phyloP scores from a whole-genome alignment of 2,113 vertebrate genomes.

The Corythaeola cristata region DNA sequence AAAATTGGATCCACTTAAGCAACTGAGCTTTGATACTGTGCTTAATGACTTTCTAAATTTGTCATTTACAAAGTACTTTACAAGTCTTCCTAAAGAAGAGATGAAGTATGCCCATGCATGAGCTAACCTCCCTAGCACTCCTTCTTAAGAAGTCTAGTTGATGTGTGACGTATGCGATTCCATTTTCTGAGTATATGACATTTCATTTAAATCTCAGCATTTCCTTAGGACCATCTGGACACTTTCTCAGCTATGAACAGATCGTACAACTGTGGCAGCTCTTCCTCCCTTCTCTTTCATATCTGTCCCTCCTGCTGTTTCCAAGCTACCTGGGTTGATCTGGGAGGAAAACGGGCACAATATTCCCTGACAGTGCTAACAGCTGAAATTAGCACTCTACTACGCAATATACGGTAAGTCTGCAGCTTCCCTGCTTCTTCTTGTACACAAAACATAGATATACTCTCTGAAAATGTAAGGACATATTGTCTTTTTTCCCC shows the following conservation, averaged over 20 bases:
- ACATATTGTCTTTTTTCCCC: fast-evolving
- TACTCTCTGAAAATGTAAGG: neutral
- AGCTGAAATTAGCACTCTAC: neutral
- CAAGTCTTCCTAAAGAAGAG: constrained; percentile 28
- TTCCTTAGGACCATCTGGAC: constrained; percentile 34
- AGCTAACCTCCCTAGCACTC: neutral
- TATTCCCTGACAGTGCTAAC: neutral
- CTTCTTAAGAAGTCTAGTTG: neutral
- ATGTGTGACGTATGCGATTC: neutral
- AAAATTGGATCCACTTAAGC: constrained; percentile 68
- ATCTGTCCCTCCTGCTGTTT: neutral
- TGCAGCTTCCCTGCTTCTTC: neutral
- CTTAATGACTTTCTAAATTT: constrained; percentile 68
- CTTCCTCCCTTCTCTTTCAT: neutral
- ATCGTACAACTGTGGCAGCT: neutral
- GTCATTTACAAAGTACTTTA: constrained; percentile 54
- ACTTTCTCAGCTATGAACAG: neutral
- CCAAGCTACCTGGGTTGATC: neutral
- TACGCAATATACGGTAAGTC: fast-evolving
- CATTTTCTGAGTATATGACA: constrained; percentile 18
- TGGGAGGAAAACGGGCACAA: neutral
- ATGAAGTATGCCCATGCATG: neutral
- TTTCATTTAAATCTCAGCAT: constrained; percentile 10
- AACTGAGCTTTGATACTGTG: constrained; percentile 33
- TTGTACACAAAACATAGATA: neutral